Conservation (phyloP, 2,113 vertebrate genomes). For the Perccottus glenii region DNA sequence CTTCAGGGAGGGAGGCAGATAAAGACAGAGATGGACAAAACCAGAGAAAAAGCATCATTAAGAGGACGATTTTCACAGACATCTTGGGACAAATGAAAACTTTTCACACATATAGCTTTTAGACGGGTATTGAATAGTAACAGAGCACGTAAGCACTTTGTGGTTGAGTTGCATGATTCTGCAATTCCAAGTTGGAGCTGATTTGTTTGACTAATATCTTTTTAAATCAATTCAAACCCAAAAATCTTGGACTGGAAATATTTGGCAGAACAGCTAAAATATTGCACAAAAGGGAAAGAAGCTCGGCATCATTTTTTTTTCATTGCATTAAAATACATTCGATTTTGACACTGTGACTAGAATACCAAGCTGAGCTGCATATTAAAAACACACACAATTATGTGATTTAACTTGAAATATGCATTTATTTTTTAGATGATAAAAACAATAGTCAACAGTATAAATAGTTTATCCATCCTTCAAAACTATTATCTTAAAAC, state of each 20-base stretch:
- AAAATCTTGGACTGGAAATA: slow-evolving; percentile 32
- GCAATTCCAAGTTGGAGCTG: slow-evolving; percentile 14
- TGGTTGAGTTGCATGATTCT: neutral
- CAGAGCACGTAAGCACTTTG: neutral
- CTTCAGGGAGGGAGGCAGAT: slow-evolving; percentile 42
- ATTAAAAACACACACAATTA: no score
- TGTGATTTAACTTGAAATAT: no score
- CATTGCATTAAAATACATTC: neutral
- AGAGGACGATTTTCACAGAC: slow-evolving; percentile 1
- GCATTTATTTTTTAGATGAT: no score
- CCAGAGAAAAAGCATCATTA: slow-evolving; percentile 4
- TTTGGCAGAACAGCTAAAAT: slow-evolving; percentile 32
- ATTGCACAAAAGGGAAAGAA: slow-evolving; percentile 34
- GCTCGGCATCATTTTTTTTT: slow-evolving; percentile 36
- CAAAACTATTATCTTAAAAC: neutral
- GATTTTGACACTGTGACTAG: no score
- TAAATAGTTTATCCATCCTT: neutral
- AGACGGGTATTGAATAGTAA: neutral
- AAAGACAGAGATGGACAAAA: slow-evolving; percentile 8
- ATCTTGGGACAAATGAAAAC: neutral
- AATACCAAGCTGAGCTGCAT: no score
- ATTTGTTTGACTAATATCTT: slow-evolving; percentile 28
- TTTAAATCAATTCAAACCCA: slow-evolving; percentile 35
- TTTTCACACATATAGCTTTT: neutral
- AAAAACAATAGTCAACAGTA: no score